Evolutionary conservation across 2,113 vertebrate genomes (phyloP).

Genomic region (Bubo bubo): DNA sequence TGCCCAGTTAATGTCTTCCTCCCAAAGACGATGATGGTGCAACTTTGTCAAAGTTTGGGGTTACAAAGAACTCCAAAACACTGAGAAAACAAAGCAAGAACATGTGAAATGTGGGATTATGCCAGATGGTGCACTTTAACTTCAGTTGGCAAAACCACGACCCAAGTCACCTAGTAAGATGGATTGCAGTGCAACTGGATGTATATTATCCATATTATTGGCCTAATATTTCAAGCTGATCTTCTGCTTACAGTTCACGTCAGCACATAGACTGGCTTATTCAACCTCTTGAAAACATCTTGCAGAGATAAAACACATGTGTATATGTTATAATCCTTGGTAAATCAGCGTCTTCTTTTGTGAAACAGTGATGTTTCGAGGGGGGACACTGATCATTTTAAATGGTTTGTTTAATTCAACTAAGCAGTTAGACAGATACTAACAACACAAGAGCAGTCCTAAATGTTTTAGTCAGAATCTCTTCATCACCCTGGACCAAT

Average conservation of each 20-base stretch:
- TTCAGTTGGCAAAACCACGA: slow-evolving; percentile 40
- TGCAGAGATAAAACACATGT: slow-evolving; percentile 72
- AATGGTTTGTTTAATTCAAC: slow-evolving; percentile 66
- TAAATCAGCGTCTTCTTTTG: slow-evolving; percentile 60
- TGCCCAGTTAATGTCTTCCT: slow-evolving; percentile 6
- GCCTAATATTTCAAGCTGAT: slow-evolving; percentile 75
- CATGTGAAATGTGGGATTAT: slow-evolving; percentile 42
- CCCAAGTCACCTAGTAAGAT: slow-evolving; percentile 58
- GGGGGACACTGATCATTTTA: slow-evolving; percentile 59
- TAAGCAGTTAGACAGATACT: slow-evolving; percentile 53
- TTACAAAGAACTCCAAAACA: slow-evolving; percentile 32
- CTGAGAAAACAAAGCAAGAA: slow-evolving; percentile 21
- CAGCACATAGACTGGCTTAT: slow-evolving; percentile 70
- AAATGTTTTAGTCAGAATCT: slow-evolving; percentile 47
- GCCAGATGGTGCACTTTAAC: slow-evolving; percentile 59
- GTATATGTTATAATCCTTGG: slow-evolving; percentile 63
- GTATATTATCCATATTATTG: slow-evolving; percentile 76
- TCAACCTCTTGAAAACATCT: slow-evolving; percentile 76
- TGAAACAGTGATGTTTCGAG: slow-evolving; percentile 39
- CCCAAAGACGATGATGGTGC: neutral
- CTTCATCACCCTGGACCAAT: slow-evolving; percentile 4
- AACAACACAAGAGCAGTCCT: slow-evolving; percentile 23
- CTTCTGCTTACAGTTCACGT: slow-evolving; percentile 75
- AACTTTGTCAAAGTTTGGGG: neutral
- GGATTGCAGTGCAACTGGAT: slow-evolving; percentile 67